Evolutionary conservation across 2,888 invertebrate genomes (phyloP).

Genomic region (Xylocampa areola): DNA sequence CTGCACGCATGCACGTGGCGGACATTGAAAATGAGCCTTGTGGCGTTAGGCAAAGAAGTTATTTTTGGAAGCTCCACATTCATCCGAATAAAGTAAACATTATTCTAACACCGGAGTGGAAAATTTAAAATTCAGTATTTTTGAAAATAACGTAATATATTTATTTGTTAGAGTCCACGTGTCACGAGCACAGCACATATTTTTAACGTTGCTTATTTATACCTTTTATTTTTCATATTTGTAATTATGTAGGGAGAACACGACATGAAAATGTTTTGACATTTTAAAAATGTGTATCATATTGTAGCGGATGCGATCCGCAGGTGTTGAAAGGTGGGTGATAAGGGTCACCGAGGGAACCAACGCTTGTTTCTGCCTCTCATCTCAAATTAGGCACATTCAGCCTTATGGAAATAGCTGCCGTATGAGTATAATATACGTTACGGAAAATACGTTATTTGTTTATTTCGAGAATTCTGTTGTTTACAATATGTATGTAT

Average conservation of each 20-base stretch:
- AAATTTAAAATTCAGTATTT: conserved; percentile 22
- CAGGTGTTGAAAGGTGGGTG: conserved; percentile 75
- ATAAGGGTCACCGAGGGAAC: conserved; percentile 69
- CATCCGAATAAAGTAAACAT: conserved; percentile 31
- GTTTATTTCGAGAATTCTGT: conserved; percentile 35
- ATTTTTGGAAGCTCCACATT: conserved; percentile 38
- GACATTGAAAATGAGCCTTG: conserved; percentile 36
- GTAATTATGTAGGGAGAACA: conserved; percentile 8
- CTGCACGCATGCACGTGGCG: conserved; percentile 48
- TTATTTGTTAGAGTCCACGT: conserved; percentile 14
- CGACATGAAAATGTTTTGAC: conserved; percentile 72
- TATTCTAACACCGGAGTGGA: conserved; percentile 18
- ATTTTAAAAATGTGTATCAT: conserved; percentile 68
- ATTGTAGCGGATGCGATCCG: conserved; percentile 61
- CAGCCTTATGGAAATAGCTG: conserved; percentile 47
- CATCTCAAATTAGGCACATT: conserved; percentile 68
- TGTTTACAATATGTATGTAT: conserved; percentile 18
- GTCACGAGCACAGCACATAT: conserved; percentile 20
- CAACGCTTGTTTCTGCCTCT: conserved; percentile 54
- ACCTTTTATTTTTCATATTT: conserved; percentile 18
- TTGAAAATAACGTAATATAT: conserved; percentile 18
- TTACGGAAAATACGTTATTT: conserved; percentile 31
- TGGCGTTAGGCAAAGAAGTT: conserved; percentile 20
- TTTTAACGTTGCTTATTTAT: conserved; percentile 13
- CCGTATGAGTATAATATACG: conserved; percentile 31